These are phyloP conservation scores for Chelmon rostratus DNA, from an alignment of 2,797 vertebrate genomes.

Conservation along the genomic window DNA sequence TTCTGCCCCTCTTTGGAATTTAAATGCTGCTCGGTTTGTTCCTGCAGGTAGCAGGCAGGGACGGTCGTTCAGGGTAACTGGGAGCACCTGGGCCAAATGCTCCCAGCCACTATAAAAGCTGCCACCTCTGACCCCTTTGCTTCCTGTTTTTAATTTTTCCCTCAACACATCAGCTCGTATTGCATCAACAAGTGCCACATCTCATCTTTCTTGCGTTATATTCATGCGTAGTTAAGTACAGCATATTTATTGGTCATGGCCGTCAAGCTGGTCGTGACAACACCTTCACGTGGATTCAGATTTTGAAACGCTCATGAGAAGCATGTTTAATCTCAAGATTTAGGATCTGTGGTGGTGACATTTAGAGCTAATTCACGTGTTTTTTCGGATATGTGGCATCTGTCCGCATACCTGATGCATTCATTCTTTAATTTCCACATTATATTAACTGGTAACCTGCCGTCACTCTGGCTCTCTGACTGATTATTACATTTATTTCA, in stretches of 20 bases:
- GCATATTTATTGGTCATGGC: background rate
- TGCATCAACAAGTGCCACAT: background rate
- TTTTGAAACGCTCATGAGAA: background rate
- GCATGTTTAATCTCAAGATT: background rate
- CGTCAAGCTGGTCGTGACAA: accelerated
- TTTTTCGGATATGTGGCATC: background rate
- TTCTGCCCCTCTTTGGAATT: background rate
- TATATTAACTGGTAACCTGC: background rate
- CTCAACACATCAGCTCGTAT: too few relatives aligned
- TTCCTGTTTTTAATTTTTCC: too few relatives aligned
- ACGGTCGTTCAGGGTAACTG: background rate
- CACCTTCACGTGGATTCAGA: background rate
- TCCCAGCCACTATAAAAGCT: background rate
- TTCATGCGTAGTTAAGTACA: background rate
- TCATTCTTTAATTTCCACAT: background rate
- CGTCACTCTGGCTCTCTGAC: background rate
- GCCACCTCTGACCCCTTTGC: background rate
- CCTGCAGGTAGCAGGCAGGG: background rate
- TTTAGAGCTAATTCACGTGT: background rate
- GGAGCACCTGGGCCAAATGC: background rate
- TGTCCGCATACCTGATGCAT: background rate
- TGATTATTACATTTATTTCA: background rate
- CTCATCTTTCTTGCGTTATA: background rate
- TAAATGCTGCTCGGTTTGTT: background rate
- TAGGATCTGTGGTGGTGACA: background rate